Conservation (phyloP, 2,113 vertebrate species). For the Chitala chitala region DNA sequence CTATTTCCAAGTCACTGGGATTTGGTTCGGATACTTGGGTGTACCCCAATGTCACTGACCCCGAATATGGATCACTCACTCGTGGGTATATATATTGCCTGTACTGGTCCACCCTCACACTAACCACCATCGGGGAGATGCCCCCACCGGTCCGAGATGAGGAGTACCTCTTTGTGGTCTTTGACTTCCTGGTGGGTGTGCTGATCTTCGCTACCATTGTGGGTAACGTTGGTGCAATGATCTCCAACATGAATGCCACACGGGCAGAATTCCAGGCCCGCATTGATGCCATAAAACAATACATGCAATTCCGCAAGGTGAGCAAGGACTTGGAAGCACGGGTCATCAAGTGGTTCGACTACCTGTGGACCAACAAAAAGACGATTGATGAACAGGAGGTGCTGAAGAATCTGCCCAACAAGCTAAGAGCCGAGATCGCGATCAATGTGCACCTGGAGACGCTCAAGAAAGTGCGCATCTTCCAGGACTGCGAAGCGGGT, state of each 20-base stretch:
- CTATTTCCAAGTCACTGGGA: slow-evolving; percentile 88
- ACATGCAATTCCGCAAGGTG: slow-evolving; percentile 94
- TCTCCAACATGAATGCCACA: slow-evolving; percentile 94
- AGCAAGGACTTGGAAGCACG: slow-evolving; percentile 88
- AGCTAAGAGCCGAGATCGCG: slow-evolving; percentile 89
- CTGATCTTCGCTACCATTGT: slow-evolving; percentile 97
- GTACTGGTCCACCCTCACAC: slow-evolving; percentile 92
- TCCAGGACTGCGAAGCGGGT: slow-evolving; percentile 90
- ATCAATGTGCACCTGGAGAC: slow-evolving; percentile 94
- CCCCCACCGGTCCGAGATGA: slow-evolving; percentile 83
- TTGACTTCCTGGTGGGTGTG: slow-evolving; percentile 90
- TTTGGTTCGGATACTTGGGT: slow-evolving; percentile 92
- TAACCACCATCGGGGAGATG: slow-evolving; percentile 94
- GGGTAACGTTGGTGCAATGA: slow-evolving; percentile 94
- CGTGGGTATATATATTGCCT: slow-evolving; percentile 86
- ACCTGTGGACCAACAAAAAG: slow-evolving; percentile 94
- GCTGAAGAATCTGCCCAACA: slow-evolving; percentile 85
- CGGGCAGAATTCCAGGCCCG: slow-evolving; percentile 84
- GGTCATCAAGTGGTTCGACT: slow-evolving; percentile 95
- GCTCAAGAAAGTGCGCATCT: slow-evolving; percentile 90
- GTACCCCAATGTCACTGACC: slow-evolving; percentile 85
- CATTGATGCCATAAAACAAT: slow-evolving; percentile 84
- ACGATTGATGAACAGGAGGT: slow-evolving; percentile 83
- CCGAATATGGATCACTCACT: slow-evolving; percentile 71
- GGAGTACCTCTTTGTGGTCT: slow-evolving; percentile 92